Evolutionary conservation across 1,140 invertebrate genomes (phyloP).

Genomic region (Rhyacophila brunnea): DNA sequence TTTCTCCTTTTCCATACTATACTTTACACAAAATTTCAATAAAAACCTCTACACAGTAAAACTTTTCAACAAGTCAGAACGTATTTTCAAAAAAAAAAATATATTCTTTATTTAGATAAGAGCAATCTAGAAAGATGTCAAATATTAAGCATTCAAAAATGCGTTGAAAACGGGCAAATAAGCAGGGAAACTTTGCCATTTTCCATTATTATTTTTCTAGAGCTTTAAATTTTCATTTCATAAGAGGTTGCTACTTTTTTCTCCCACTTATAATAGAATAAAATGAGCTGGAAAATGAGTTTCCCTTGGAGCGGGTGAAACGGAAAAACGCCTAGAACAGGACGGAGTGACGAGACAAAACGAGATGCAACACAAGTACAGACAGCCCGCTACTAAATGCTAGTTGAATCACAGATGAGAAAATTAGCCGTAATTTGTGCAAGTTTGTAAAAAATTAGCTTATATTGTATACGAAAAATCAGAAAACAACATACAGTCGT

Average conservation of each 20-base stretch:
- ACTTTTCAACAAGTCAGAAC: too few species aligned
- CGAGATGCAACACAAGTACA: conserved; percentile 12
- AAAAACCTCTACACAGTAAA: too few species aligned
- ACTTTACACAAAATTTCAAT: too few species aligned
- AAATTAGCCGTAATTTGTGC: conserved; percentile 36
- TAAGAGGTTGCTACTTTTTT: conserved; percentile 36
- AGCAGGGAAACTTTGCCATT: conserved; percentile 26
- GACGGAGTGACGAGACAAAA: conserved; percentile 1
- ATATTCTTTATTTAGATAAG: not conserved
- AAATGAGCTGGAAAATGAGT: conserved; percentile 37
- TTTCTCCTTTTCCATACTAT: too few species aligned
- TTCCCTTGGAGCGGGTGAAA: conserved; percentile 30
- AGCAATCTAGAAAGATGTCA: not conserved
- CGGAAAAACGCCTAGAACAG: conserved; percentile 15
- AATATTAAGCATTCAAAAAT: conserved; percentile 4
- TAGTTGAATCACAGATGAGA: conserved; percentile 37
- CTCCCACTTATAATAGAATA: conserved; percentile 35
- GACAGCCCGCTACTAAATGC: conserved; percentile 26
- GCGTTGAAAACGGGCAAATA: conserved; percentile 15
- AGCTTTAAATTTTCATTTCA: conserved; percentile 34
- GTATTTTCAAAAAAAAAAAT: too few species aligned
- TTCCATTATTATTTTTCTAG: conserved; percentile 31
- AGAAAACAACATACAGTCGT: not conserved
- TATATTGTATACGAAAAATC: conserved; percentile 27
- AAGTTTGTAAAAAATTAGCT: conserved; percentile 38